Percentiles rank a stretch among this genome's conserved stretches.
These are phyloP conservation scores for Carcharodon carcharias DNA, from an alignment of 2,797 vertebrate species.

Conservation along the genomic window DNA sequence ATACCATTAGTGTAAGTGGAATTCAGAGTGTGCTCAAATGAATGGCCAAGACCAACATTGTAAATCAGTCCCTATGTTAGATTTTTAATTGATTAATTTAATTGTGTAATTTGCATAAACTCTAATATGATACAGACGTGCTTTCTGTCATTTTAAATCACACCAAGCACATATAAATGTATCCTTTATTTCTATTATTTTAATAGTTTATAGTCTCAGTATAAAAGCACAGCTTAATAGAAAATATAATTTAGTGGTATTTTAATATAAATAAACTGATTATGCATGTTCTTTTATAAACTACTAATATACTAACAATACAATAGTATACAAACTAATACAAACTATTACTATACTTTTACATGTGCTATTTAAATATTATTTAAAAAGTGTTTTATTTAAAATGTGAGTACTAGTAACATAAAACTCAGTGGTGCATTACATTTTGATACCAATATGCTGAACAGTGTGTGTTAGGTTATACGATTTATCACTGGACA, in stretches of 20 bases:
- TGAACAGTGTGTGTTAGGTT: background rate
- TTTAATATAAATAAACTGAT: background rate
- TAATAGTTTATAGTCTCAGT: background rate
- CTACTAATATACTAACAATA: too few species aligned
- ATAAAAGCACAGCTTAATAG: background rate
- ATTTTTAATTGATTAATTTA: conserved; percentile 26
- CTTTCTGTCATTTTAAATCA: conserved; percentile 14
- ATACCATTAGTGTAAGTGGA: background rate
- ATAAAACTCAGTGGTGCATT: background rate
- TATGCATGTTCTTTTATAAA: background rate
- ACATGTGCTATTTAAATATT: background rate
- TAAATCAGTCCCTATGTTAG: background rate
- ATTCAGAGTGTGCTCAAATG: background rate
- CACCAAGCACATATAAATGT: background rate
- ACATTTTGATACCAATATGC: background rate
- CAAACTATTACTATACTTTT: background rate
- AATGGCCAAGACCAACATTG: background rate
- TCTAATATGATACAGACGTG: background rate
- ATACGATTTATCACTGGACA: background rate
- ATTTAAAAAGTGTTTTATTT: background rate
- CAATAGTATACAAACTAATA: too few species aligned
- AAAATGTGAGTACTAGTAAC: background rate
- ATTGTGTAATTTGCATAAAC: background rate
- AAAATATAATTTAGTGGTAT: background rate
- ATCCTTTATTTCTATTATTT: background rate